Evolutionary conservation across 2,113 vertebrate species (phyloP).

Genomic region (Sus scrofa): DNA sequence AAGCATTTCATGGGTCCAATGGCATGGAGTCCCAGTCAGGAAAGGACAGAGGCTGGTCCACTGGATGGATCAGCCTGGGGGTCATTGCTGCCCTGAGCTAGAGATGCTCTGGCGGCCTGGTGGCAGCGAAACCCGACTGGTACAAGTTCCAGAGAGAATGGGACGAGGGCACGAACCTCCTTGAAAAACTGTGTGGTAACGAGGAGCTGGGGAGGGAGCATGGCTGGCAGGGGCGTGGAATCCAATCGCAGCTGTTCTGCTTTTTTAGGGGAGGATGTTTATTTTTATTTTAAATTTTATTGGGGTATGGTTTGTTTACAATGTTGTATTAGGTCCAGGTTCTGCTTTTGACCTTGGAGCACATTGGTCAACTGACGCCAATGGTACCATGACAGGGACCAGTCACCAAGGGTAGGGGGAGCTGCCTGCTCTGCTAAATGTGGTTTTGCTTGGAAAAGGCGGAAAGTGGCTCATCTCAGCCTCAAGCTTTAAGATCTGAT

Average conservation of each 20-base stretch:
- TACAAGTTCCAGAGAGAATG: too few species aligned
- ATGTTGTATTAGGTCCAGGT: background rate
- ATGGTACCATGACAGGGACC: background rate
- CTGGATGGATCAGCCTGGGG: background rate
- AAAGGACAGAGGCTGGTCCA: background rate
- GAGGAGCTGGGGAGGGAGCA: background rate
- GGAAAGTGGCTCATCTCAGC: background rate
- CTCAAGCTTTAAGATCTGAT: background rate
- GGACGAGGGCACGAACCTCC: background rate
- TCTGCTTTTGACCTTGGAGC: background rate
- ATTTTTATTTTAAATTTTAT: too few species aligned
- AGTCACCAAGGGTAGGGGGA: background rate
- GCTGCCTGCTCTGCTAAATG: background rate
- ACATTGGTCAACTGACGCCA: background rate
- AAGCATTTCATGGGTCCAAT: background rate
- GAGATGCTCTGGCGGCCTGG: background rate
- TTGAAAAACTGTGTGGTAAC: background rate
- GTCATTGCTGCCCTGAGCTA: background rate
- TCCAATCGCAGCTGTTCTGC: background rate
- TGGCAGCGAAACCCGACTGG: background rate
- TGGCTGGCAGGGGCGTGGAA: background rate
- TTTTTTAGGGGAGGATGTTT: background rate
- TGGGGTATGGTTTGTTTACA: too few species aligned
- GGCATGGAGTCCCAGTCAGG: background rate
- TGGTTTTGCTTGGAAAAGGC: background rate